Evolutionary conservation across 2,113 vertebrate species (phyloP), one percentile per base, ranked within the genome.

Genomic region (Toxotes jaculatrix): DNA sequence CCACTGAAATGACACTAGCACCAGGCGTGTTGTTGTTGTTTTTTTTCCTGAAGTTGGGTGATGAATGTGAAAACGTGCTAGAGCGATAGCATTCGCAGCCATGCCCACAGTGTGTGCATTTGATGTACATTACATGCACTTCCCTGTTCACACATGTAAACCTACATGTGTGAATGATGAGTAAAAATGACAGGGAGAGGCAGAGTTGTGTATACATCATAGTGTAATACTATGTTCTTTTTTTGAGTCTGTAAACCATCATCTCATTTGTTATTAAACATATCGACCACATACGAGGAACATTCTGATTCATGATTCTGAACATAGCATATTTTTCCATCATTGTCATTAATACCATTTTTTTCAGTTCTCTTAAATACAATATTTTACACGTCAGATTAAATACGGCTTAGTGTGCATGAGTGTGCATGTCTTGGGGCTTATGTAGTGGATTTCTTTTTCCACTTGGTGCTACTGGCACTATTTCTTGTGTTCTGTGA

Each of bases 351-450:
- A 79, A 82, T 83, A 87, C 43, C 51, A 45, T 73, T 89, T 75
- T 84, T 79, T 51, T 87, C 80, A 79, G 83, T 89, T 90, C 84
- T 91, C 89, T 94, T 94, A 94, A 93, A 92, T 93, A 95, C 91
- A 93, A 87, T 88, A 94, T 93, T 90, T 92, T 92, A 94, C 91
- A 93, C 42, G 74, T 90, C 89, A 47, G 90, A 93, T 93, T 85
- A 92, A 92, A 92, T 92, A 92, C 60, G 60, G 81, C 59, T 85
- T 82, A 70, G 81, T 92, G 87, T 91, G 87, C 68, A 43, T 82
- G 77, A 77, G 75, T 81, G 78, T 89, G 82, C 40, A 47, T 59
- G 51, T 82, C 32, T 59, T 4, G 72, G 87, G 77, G 79, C 34
- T 34, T n/a, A 67, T 53, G 73, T 23, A 71, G 85, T 63, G 87